Base-by-base conservation (phyloP, 2,113 vertebrate genomes). In the Vulpes lagopus region DNA sequence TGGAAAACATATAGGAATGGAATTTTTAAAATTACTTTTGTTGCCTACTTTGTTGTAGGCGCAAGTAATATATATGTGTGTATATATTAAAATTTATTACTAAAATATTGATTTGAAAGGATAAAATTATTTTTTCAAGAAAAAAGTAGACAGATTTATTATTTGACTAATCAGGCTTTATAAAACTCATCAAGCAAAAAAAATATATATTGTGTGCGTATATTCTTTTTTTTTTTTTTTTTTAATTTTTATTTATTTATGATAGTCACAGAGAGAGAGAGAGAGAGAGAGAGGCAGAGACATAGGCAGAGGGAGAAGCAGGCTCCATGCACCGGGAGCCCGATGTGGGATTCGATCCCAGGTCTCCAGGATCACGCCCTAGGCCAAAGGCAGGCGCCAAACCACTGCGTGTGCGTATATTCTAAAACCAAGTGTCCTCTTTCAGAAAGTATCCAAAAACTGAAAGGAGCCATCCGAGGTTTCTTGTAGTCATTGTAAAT, bases 51-150 rank as follows among this genome's bases (percentile, higher is more conserved):
- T 22, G 90, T 49, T 90, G 30, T 67, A 59, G 22, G 8, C 57
- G 83, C 7, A 84, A 62, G 78, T 76, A 76, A 59, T 35, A n/a
- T 19, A n/a, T 32, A 43, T 43, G 43, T 43, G 43, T 43, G 43
- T 43, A 43, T 27, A 71, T 81, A n/a, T 64, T 76, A 88, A 84
- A 84, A 20, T 64, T n/a, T 91, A 88, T 96, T 92, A 87, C 57
- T 71, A 86, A 78, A 94, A 71, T 78, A 80, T 59, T 87, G 43
- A 79, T 80, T 97, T 83, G 30, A 95, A 83, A 91, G 49, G 22
- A 89, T 32, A 81, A 89, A 11, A 80, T 67, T 32, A 15, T 4
- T 80, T 90, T 74, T 81, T 71, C 6, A 59, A 73, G 43, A 51
- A 81, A 59, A 86, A 38, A 89, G 22, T n/a, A 84, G 38, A 20